A percentile compares a stretch with the other conserved stretches of the same genome.
These are phyloP conservation scores for Phortica magna DNA, from an alignment of 2,888 invertebrate genomes.

Conservation along the genomic window DNA sequence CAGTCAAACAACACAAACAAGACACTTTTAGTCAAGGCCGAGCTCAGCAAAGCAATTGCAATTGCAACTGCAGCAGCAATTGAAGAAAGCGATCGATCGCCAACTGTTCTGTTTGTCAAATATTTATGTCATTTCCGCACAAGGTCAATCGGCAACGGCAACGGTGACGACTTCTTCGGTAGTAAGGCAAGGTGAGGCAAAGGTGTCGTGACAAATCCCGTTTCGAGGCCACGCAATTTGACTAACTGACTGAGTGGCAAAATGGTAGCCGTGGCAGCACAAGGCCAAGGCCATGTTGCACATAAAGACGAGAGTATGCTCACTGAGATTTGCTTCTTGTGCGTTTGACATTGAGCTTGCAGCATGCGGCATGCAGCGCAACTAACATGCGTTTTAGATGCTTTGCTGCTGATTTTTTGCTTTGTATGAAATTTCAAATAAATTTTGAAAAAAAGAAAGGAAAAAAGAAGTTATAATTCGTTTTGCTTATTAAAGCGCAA, in stretches of 20 bases:
- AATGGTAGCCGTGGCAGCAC: not conserved
- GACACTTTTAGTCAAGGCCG: not conserved
- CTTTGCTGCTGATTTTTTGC: constrained; percentile 12
- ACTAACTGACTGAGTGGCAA: constrained; percentile 22
- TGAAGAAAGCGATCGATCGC: constrained; percentile 22
- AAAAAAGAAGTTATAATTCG: constrained; percentile 54
- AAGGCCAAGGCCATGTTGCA: constrained; percentile 53
- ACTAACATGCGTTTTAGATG: constrained; percentile 64
- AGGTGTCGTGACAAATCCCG: not conserved
- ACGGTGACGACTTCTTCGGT: not conserved
- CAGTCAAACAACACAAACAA: not conserved
- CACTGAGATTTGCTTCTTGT: constrained; percentile 52
- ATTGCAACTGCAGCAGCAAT: constrained; percentile 33
- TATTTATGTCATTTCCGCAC: constrained; percentile 10
- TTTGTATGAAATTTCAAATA: not conserved
- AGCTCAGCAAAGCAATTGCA: not conserved
- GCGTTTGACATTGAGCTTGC: constrained; percentile 33
- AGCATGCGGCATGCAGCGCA: constrained; percentile 56
- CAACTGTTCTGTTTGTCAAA: constrained; percentile 19
- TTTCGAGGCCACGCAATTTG: constrained; percentile 6
- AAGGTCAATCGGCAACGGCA: not conserved
- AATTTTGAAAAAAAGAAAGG: constrained; percentile 31
- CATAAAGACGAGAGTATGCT: constrained; percentile 52
- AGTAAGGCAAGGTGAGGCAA: not conserved
- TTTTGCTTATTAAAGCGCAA: constrained; percentile 46